These are phyloP conservation scores for Tenthredo notha DNA, from an alignment of 2,888 invertebrate genomes.

Conservation along the genomic window DNA sequence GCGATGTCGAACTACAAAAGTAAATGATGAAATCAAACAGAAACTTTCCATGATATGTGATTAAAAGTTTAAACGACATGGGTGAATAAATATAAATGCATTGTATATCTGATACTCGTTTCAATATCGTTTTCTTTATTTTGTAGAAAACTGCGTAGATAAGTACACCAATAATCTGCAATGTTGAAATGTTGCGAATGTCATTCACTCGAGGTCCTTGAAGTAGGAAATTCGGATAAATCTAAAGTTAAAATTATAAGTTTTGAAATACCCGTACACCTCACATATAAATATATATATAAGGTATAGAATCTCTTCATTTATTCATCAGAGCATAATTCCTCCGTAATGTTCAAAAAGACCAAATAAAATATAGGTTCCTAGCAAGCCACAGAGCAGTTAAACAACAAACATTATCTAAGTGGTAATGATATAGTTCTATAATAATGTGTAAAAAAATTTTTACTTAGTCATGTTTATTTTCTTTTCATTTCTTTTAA, in stretches of 20 bases:
- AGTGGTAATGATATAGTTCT: background rate
- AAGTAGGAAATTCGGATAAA: background rate
- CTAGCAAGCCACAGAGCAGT: background rate
- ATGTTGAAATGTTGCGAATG: background rate
- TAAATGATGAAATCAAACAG: background rate
- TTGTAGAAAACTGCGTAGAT: slow-evolving; percentile 10
- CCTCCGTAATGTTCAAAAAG: background rate
- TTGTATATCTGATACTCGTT: background rate
- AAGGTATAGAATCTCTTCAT: background rate
- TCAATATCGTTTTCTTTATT: background rate
- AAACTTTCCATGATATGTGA: background rate
- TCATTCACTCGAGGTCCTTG: background rate
- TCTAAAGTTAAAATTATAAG: background rate
- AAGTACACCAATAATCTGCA: slow-evolving; percentile 11
- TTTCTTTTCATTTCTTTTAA: background rate
- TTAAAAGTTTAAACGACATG: background rate
- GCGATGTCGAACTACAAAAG: background rate
- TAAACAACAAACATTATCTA: slow-evolving; percentile 4
- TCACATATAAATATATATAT: background rate
- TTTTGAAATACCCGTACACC: background rate
- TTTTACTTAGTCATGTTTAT: background rate
- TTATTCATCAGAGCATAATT: background rate
- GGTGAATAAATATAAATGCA: background rate
- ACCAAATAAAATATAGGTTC: background rate
- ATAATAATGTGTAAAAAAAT: slow-evolving; percentile 4